phyloP scores from a whole-genome alignment of 1,140 invertebrate genomes.

The Calliphora vicina region DNA sequence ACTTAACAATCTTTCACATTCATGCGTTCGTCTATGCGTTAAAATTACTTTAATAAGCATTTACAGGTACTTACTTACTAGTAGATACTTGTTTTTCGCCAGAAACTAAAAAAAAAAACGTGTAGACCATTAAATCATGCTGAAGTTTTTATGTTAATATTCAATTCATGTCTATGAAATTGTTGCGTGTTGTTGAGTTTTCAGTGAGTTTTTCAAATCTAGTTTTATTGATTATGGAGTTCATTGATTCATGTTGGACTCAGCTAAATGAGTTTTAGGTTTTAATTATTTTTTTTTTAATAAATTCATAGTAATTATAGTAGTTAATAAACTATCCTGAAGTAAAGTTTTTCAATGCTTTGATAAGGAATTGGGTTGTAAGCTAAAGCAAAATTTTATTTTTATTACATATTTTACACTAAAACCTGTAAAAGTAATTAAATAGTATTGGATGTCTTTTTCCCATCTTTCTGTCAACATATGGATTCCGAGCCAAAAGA shows the following conservation, averaged over 20 bases:
- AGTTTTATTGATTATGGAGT: not conserved
- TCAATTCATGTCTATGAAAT: not conserved
- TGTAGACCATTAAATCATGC: not conserved
- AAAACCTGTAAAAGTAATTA: too few relatives aligned
- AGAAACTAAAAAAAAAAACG: not conserved
- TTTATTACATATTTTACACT: too few relatives aligned
- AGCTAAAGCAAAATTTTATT: too few relatives aligned
- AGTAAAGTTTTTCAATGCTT: too few relatives aligned
- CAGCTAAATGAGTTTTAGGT: not conserved
- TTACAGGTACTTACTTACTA: not conserved
- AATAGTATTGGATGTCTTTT: too few relatives aligned
- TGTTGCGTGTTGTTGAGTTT: conserved; percentile 10
- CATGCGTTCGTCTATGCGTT: not conserved
- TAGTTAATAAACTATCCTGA: too few relatives aligned
- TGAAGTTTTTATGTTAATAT: not conserved
- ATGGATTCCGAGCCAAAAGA: too few relatives aligned
- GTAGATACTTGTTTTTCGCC: not conserved
- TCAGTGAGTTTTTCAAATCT: not conserved
- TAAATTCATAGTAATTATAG: too few relatives aligned
- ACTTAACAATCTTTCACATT: not conserved
- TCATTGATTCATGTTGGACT: not conserved
- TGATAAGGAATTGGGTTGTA: too few relatives aligned
- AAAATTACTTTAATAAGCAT: not conserved
- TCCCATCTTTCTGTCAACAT: too few relatives aligned
- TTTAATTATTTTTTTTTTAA: not conserved